These are phyloP conservation scores for Cottoperca gobio DNA, from an alignment of 2,797 vertebrate species.

Conservation along the genomic window DNA sequence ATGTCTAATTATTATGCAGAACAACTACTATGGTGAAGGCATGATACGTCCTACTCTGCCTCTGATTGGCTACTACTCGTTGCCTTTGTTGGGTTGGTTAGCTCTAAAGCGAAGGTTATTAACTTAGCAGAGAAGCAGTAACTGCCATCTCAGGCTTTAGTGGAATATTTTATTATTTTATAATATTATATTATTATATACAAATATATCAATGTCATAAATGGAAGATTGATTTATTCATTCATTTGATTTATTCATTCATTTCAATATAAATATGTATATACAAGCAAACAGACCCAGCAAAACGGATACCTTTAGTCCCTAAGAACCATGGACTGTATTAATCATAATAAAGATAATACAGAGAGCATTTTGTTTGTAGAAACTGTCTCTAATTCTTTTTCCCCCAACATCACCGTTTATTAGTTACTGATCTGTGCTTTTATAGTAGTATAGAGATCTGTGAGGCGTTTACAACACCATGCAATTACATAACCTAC, in stretches of 20 bases:
- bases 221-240: no score
- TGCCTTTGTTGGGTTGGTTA: no score
- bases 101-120: no score
- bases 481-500: not conserved
- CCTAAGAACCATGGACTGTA: not conserved
- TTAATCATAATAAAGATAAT: not conserved
- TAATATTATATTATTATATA: no score
- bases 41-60: no score
- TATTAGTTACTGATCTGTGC: not conserved
- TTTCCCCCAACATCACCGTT: not conserved
- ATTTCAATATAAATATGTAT: not conserved
- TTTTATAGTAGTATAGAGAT: no score
- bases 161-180: no score
- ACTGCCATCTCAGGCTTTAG: not conserved
- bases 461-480: constrained; percentile 8
- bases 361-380: not conserved
- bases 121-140: not conserved
- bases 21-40: no score
- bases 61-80: no score
- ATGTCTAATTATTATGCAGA: no score
- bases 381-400: not conserved
- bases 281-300: not conserved
- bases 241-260: no score
- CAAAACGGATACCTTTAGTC: not conserved
- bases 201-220: not conserved